Evolutionary conservation across 2,113 vertebrate species (phyloP).

Genomic region (Lucifuga dentata): DNA sequence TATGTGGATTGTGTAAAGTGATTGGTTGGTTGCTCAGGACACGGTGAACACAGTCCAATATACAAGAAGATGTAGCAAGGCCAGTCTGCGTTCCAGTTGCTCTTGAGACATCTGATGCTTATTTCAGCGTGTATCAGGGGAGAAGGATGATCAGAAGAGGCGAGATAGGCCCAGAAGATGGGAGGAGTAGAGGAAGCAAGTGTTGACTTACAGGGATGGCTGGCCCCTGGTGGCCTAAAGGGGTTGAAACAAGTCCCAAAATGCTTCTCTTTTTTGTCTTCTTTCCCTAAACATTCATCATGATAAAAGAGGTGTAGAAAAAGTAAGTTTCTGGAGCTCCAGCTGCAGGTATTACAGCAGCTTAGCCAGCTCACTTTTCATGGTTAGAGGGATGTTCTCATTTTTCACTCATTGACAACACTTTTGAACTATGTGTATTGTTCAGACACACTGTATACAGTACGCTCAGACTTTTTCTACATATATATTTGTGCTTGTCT

Average conservation of each 20-base stretch:
- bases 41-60: conserved; percentile 89
- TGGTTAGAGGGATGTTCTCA: too few species aligned
- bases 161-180: conserved; percentile 53
- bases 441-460: too few species aligned
- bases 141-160: conserved; percentile 74
- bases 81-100: conserved; percentile 78
- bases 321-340: conserved; percentile 30
- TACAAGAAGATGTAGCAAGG: conserved; percentile 88
- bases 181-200: conserved; percentile 60
- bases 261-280: conserved; percentile 68
- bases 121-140: conserved; percentile 91
- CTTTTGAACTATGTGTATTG: too few species aligned
- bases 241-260: conserved; percentile 77
- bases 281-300: conserved; percentile 57
- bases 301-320: conserved; percentile 63
- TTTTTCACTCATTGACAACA: too few species aligned
- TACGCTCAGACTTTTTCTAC: too few species aligned
- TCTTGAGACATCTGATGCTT: conserved; percentile 90
- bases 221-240: conserved; percentile 67
- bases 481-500: too few species aligned
- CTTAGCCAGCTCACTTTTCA: too few species aligned
- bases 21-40: conserved; percentile 95
- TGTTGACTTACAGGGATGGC: conserved; percentile 59
- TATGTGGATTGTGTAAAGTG: conserved; percentile 87
- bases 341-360: conserved; percentile 6